Base-by-base conservation (phyloP, 2,797 vertebrate species). In the Siniperca scherzeri region DNA sequence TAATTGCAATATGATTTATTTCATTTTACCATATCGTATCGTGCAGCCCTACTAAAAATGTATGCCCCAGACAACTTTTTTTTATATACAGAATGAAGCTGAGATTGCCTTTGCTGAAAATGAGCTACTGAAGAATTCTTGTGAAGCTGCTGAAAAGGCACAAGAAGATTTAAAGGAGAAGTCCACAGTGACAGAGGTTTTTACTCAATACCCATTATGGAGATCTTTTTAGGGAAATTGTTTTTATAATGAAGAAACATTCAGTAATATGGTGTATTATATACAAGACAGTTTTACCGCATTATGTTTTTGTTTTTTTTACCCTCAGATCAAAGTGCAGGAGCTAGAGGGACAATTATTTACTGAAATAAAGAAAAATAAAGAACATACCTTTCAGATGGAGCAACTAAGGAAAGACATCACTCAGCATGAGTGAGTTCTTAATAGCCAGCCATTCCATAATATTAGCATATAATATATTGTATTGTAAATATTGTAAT, bases 281-380 rank as follows among this genome's bases (percentile, higher is more conserved):
- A 42, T 72, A n/a, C 59, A 74, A 16, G n/a, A 30, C 9, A 40
- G 55, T 30, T 56, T 71, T 16, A 59, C 5, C 12, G 17, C 4
- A 19, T 38, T 27, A 5, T 48, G 1, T 69, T 17, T 83, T 4
- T 81, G 30, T 33, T 10, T 77, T 22, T 22, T 14, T 1, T 68
- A 25, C 42, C 55, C 57, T 38, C 88, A 98, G 98, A 91, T 88
- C 55, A 93, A 96, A 93, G 77, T 96, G 61, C 80, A 90, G 77
- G 88, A 95, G 81, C 93, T 97, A 80, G 91, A 96, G 90, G 90
- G 60, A 73, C 90, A 95, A 6, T 92, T 99, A 89, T 91, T 86
- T 67, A 83, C 62, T 82, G 91, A 95, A 93, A 82, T 73, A 38
- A 93, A 94, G 89, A 97, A 96, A 91, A 96, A 97, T 76, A 82